These are phyloP conservation scores for Calcarius lapponicus DNA, from an alignment of 2,797 vertebrate genomes.

Conservation along the genomic window DNA sequence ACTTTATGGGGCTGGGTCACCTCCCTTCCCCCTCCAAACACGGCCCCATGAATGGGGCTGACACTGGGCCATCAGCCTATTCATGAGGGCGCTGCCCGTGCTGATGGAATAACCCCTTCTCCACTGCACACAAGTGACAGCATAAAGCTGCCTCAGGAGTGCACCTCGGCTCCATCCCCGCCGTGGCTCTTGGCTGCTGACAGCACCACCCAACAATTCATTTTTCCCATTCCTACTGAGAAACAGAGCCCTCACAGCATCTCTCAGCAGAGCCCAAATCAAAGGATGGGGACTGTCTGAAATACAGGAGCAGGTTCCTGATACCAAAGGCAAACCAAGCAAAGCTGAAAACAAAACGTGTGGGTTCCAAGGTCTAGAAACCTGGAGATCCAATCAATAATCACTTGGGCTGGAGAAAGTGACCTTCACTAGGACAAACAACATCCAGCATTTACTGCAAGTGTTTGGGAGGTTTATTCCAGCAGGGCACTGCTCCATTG, in stretches of 20 bases:
- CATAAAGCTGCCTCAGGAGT: background rate
- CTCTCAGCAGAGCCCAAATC: background rate
- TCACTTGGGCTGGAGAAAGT: background rate
- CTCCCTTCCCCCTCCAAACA: slow-evolving; percentile 21
- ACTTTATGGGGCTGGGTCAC: slow-evolving; percentile 48
- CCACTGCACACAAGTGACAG: background rate
- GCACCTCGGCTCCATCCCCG: background rate
- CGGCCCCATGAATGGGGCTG: slow-evolving; percentile 27
- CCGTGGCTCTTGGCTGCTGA: background rate
- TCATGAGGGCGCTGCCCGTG: background rate
- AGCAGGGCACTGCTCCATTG: background rate
- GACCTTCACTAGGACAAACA: slow-evolving; percentile 19
- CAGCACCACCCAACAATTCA: background rate
- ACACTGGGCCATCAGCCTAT: background rate
- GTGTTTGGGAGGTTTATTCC: background rate
- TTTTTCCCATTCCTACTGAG: background rate
- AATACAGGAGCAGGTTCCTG: background rate
- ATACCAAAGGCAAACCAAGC: background rate
- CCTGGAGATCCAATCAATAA: background rate
- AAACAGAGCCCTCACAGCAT: background rate
- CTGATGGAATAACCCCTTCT: background rate
- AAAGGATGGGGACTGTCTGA: rapidly evolving
- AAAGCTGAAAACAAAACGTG: background rate
- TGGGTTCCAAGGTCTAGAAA: background rate
- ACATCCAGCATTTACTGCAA: background rate